Evolutionary conservation across 2,797 vertebrate species (phyloP).

Genomic region (Avahi laniger): DNA sequence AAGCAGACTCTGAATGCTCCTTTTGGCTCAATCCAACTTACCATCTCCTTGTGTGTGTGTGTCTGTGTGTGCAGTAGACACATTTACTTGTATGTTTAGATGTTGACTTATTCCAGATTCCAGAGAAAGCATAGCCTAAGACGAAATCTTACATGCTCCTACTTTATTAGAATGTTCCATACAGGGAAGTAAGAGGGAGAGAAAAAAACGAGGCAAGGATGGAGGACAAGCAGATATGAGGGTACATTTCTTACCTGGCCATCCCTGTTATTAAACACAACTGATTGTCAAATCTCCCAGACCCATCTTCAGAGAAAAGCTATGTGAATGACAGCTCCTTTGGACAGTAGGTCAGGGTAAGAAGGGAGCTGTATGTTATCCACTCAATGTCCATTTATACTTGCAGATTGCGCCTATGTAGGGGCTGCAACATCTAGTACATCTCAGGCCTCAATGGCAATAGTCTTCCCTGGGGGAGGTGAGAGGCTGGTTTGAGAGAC

Average conservation of each 20-base stretch:
- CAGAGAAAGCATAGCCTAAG: not conserved
- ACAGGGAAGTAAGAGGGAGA: not conserved
- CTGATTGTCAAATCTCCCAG: not conserved
- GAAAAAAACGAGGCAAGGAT: not conserved
- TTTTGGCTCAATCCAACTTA: not conserved
- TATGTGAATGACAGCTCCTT: not conserved
- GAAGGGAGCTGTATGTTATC: not conserved
- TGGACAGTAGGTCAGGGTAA: not conserved
- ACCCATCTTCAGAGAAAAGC: not conserved
- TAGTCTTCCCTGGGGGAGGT: not conserved
- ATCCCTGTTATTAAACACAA: not conserved
- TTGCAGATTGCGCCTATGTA: not conserved
- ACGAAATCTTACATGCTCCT: not conserved
- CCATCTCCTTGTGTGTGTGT: not conserved
- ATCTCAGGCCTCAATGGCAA: not conserved
- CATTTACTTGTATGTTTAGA: not conserved
- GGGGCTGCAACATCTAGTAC: not conserved
- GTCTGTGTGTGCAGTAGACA: not conserved
- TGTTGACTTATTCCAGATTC: not conserved
- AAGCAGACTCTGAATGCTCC: not conserved
- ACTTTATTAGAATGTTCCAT: not conserved
- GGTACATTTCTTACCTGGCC: not conserved
- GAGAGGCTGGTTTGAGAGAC: not conserved
- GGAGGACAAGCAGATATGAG: not conserved
- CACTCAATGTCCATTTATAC: not conserved